phyloP scores from a whole-genome alignment of 2,113 vertebrate species.

The Smithornis capensis region DNA sequence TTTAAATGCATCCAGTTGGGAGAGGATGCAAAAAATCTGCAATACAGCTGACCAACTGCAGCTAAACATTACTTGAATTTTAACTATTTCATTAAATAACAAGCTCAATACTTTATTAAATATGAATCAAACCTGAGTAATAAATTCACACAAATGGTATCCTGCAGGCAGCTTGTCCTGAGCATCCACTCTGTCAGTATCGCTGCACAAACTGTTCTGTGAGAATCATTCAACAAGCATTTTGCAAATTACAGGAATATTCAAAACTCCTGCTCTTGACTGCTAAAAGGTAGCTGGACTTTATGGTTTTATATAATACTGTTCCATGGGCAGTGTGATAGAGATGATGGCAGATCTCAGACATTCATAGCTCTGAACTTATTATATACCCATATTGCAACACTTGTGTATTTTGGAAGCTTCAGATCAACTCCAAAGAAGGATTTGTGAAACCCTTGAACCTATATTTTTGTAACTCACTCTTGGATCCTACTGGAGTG shows the following conservation, averaged over 20 bases:
- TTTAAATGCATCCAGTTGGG: not conserved
- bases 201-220: not conserved
- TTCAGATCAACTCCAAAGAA: not conserved
- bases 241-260: not conserved
- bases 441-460: constrained; percentile 2
- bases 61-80: not conserved
- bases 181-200: not conserved
- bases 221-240: not conserved
- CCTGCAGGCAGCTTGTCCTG: not conserved
- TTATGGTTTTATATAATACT: not conserved
- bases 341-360: not conserved
- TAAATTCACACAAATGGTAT: not conserved
- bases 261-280: not conserved
- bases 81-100: not conserved
- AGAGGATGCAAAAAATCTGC: not conserved
- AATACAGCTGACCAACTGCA: not conserved
- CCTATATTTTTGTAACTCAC: not conserved
- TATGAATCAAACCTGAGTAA: not conserved
- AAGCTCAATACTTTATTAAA: not conserved
- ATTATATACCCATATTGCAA: not conserved
- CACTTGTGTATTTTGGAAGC: not conserved
- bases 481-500: not conserved
- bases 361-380: not conserved
- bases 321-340: not conserved
- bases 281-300: not conserved